Evolutionary conservation across 2,888 invertebrate genomes (phyloP).

Genomic region (Andrena bucephala): DNA sequence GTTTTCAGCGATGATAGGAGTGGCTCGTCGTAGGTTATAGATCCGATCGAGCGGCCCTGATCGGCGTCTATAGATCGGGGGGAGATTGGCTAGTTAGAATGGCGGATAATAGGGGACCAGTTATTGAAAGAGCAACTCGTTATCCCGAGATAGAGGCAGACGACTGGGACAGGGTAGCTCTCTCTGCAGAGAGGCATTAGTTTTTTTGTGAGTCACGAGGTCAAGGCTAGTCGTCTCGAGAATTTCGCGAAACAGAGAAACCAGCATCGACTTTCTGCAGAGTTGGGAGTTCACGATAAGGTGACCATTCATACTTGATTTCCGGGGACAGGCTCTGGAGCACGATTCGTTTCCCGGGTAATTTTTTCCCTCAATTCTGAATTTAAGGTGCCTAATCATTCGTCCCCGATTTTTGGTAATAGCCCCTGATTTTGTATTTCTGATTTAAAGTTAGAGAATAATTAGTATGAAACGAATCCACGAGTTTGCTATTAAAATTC

Average conservation of each 20-base stretch:
- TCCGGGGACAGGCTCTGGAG: no score
- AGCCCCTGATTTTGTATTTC: no score
- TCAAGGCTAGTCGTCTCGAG: neutral
- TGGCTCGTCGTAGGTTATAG: constrained; percentile 37
- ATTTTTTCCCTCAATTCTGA: no score
- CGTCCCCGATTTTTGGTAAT: no score
- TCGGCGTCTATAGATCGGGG: constrained; percentile 27
- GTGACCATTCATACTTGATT: no score
- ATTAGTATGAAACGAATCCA: no score
- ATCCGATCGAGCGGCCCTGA: constrained; percentile 39
- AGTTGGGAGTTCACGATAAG: neutral
- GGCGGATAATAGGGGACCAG: neutral
- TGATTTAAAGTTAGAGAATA: no score
- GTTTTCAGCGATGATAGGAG: constrained; percentile 45
- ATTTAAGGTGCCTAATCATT: no score
- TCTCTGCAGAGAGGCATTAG: neutral
- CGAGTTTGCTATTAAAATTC: no score
- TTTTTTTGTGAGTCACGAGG: neutral
- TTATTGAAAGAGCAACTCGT: neutral
- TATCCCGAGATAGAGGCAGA: neutral
- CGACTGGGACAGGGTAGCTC: neutral
- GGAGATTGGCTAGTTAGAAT: neutral
- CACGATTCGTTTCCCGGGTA: no score
- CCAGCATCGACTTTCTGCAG: neutral
- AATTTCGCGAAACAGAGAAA: neutral